These are phyloP conservation scores for Psilopsiagon aymara DNA, from an alignment of 2,113 vertebrate species.

Conservation along the genomic window DNA sequence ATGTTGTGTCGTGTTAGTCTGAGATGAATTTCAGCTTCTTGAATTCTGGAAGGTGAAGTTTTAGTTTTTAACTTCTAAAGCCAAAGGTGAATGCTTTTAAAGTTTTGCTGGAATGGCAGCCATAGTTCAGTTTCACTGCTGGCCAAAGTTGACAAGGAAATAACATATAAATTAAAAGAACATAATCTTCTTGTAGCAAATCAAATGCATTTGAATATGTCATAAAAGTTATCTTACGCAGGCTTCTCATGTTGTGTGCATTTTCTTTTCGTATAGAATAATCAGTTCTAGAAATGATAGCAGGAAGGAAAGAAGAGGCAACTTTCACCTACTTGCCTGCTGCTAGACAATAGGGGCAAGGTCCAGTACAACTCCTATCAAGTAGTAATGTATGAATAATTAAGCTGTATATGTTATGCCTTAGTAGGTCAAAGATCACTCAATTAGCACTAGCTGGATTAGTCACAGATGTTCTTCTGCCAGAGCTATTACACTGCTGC, in stretches of 20 bases:
- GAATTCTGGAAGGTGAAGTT: not conserved
- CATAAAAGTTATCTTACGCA: not conserved
- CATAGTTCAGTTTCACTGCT: not conserved
- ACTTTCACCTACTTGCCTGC: conserved; percentile 26
- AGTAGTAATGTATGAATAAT: conserved; percentile 47
- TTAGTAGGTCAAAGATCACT: conserved; percentile 51
- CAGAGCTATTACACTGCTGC: not conserved
- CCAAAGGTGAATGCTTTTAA: not conserved
- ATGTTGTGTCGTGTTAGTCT: not conserved
- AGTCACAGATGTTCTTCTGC: not conserved
- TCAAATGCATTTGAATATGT: not conserved
- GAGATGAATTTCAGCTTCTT: not conserved
- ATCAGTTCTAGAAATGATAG: not conserved
- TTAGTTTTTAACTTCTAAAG: not conserved
- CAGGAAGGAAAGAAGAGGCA: not conserved
- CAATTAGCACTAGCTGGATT: conserved; percentile 18
- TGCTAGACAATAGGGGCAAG: not conserved
- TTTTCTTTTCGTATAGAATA: not conserved
- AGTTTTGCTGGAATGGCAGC: not conserved
- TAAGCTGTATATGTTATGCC: conserved; percentile 24
- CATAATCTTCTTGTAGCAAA: not conserved
- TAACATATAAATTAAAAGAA: not conserved
- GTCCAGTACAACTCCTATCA: conserved; percentile 16
- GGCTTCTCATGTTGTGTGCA: not conserved
- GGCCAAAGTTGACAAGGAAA: not conserved